Conservation (phyloP, 64 coral and sea anemone genomes). For the Acropora tenuis region DNA sequence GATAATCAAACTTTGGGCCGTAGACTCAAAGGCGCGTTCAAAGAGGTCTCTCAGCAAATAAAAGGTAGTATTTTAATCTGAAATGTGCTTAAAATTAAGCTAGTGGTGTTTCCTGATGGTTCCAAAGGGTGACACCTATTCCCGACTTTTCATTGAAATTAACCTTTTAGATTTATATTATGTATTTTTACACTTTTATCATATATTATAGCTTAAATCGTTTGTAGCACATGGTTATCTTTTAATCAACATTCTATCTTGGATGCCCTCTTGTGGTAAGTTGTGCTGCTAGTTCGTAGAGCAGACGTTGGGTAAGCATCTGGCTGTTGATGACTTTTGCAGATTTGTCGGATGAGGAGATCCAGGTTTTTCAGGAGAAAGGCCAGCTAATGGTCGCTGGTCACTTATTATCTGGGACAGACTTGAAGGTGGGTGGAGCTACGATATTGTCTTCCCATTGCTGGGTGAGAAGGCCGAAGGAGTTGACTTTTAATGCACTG, state of each 20-base stretch:
- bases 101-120: background rate
- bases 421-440: conserved; percentile 66
- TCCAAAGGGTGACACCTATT: too few relatives aligned
- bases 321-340: background rate
- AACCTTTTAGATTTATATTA: too few relatives aligned
- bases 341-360: conserved; percentile 81
- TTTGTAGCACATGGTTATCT: too few relatives aligned
- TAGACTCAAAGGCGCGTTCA: conserved; percentile 89
- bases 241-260: too few relatives aligned
- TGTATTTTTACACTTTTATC: too few relatives aligned
- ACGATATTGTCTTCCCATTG: too few relatives aligned
- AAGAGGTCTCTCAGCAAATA: conserved; percentile 87
- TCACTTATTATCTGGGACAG: conserved; percentile 75
- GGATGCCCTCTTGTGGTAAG: too few relatives aligned
- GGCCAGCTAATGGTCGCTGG: conserved; percentile 78
- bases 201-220: too few relatives aligned
- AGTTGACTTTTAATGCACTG: background rate
- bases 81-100: background rate
- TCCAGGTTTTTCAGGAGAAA: conserved; percentile 73
- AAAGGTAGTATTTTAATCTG: conserved; percentile 58
- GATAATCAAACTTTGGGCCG: conserved; percentile 86
- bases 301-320: too few relatives aligned
- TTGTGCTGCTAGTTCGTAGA: too few relatives aligned
- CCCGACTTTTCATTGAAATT: too few relatives aligned
- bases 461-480: background rate